Percentiles rank a stretch among this genome's conserved stretches.
Evolutionary conservation across 2,888 invertebrate species (phyloP).

Genomic region (Zaprionus obscuricornis): DNA sequence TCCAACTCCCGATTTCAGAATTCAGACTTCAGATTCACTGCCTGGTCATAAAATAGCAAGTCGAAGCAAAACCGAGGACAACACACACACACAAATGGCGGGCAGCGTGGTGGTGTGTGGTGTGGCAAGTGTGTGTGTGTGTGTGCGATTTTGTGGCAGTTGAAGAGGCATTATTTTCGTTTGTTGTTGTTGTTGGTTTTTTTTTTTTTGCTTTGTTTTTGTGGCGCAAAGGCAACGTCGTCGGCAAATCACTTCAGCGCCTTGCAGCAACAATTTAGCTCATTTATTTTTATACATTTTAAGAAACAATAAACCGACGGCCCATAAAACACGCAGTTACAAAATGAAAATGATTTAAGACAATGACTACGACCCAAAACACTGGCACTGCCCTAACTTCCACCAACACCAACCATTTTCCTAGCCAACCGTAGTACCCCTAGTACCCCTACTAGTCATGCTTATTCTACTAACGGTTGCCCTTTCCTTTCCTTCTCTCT

Average conservation of each 20-base stretch:
- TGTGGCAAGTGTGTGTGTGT: no score
- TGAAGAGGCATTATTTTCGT: no score
- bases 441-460: no score
- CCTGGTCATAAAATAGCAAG: slow-evolving; percentile 55
- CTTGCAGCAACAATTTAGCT: slow-evolving; percentile 69
- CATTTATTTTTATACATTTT: slow-evolving; percentile 77
- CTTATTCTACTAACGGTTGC: neutral
- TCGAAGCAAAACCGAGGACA: neutral
- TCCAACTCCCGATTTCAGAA: neutral
- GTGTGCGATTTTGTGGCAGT: no score
- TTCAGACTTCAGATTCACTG: no score
- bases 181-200: neutral
- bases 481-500: slow-evolving; percentile 11
- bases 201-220: slow-evolving; percentile 31
- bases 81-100: neutral
- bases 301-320: slow-evolving; percentile 76
- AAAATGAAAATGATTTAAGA: slow-evolving; percentile 76
- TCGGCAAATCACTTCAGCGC: slow-evolving; percentile 62
- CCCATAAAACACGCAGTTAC: slow-evolving; percentile 74
- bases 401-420: neutral
- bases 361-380: slow-evolving; percentile 29
- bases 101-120: no score
- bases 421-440: neutral
- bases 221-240: neutral
- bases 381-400: no score